These are phyloP conservation scores for Philypnodon macrostomus DNA, from an alignment of 2,797 vertebrate species.

Conservation along the genomic window DNA sequence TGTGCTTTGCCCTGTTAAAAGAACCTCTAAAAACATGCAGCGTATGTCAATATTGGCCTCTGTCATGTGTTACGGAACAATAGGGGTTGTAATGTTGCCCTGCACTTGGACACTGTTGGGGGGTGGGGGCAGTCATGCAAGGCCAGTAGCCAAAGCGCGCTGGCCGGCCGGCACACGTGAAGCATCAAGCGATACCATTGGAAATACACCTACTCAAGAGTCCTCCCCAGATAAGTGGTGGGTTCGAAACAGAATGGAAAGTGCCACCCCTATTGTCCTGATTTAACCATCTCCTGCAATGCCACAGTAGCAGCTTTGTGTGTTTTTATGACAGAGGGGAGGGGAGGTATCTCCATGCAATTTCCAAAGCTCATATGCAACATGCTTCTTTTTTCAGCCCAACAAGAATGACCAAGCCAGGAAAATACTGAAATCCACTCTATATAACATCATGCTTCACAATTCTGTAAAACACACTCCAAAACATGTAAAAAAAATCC, in stretches of 20 bases:
- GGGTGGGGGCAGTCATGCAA: constrained; percentile 58
- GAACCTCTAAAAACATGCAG: constrained; percentile 56
- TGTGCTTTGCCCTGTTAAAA: constrained; percentile 54
- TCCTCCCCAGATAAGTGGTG: constrained; percentile 81
- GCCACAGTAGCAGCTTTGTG: constrained; percentile 37
- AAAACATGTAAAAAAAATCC: too few species aligned
- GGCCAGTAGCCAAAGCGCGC: constrained; percentile 39
- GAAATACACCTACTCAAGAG: constrained; percentile 64
- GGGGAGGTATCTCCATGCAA: constrained; percentile 54
- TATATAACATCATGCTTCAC: too few species aligned
- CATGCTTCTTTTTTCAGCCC: too few species aligned
- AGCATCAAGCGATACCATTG: constrained; percentile 75
- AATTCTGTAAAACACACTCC: too few species aligned
- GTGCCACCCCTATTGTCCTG: constrained; percentile 56
- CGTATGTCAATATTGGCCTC: constrained; percentile 57
- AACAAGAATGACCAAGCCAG: too few species aligned
- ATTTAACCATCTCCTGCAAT: constrained; percentile 62
- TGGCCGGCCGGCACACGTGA: constrained; percentile 24
- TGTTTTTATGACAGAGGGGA: constrained; percentile 23
- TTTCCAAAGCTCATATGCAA: constrained; percentile 49
- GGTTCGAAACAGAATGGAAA: constrained; percentile 68
- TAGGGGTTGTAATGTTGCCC: too few species aligned
- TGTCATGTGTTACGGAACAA: constrained; percentile 56
- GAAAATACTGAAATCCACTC: too few species aligned
- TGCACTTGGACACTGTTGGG: constrained; percentile 42